phyloP scores from a whole-genome alignment of 2,113 vertebrate genomes.

The Zootoca vivipara region DNA sequence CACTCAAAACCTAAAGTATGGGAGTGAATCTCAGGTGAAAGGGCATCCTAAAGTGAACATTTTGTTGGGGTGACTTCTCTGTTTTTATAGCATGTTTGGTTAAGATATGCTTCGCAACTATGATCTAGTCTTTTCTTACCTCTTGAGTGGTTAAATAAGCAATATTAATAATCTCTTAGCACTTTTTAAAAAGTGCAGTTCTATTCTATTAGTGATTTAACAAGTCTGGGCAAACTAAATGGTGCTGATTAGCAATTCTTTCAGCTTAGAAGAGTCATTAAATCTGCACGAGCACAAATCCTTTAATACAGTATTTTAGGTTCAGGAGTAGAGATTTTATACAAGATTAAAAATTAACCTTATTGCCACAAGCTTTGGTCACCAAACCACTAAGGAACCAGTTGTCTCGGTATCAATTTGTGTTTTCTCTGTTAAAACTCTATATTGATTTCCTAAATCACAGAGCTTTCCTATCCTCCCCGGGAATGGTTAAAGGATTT shows the following conservation, averaged over 20 bases:
- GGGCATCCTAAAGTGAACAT: not conserved
- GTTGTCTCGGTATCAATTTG: slow-evolving; percentile 24
- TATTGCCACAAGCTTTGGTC: slow-evolving; percentile 30
- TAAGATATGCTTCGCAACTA: not conserved
- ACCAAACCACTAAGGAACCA: slow-evolving; percentile 12
- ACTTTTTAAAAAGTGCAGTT: slow-evolving; percentile 17
- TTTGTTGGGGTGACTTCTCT: not conserved
- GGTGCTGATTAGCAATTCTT: slow-evolving; percentile 20
- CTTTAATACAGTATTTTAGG: not conserved
- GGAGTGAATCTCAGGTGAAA: not conserved
- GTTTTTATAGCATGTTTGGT: not conserved
- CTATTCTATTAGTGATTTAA: not conserved
- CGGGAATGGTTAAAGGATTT: slow-evolving; percentile 33
- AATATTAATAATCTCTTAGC: slow-evolving; percentile 5
- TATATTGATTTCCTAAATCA: slow-evolving; percentile 40
- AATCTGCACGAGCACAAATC: not conserved
- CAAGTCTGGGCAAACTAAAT: slow-evolving; percentile 14
- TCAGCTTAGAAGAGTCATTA: slow-evolving; percentile 28
- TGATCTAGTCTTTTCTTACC: not conserved
- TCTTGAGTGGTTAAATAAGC: slow-evolving; percentile 1
- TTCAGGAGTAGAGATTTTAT: not conserved
- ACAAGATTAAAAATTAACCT: slow-evolving; percentile 42
- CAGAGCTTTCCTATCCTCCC: slow-evolving; percentile 42
- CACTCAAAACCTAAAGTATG: not conserved
- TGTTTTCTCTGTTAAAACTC: slow-evolving; percentile 46